Evolutionary conservation across 2,888 invertebrate species (phyloP), one percentile per base, ranked within the genome.

Genomic region (Pristionchus japonicus): DNA sequence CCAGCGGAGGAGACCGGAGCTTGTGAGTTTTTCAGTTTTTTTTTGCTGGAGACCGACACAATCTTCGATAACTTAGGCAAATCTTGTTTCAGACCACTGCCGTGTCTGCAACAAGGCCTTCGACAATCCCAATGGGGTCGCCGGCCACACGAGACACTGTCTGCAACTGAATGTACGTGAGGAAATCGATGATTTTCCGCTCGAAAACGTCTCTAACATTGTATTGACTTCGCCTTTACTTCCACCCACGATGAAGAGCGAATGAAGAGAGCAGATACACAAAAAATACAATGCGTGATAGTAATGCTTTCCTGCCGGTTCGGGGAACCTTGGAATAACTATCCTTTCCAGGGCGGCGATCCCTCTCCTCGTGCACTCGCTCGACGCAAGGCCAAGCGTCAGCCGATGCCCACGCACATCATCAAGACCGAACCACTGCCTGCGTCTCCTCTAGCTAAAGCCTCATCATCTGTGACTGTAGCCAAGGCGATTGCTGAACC

Each of bases 111-210:
- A 17, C 49, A 43, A 47, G 34, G 17, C 17, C 31, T 86, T 86
- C 86, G 34, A 67, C 37, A 67, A 86, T 49, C 57, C 67, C 20
- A 52, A 52, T 31, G 37, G 37, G 17, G 57, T 86, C 70, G 86
- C 86, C 31, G 86, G 86, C 0, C 86, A 86, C 86, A 86, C 86
- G 34, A n/a, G 86, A 70, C 86, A 86, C 86, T 86, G 86, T n/a
- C 31, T 43, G 11, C 17, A 20, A 6, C 23, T 27, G 15, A n/a
- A 85, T 9, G 85, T 85, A 3, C 37, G 83, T 57, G 31, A 31
- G 11, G n/a, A n/a, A n/a, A n/a, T n/a, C n/a, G n/a, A n/a, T n/a
- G n/a, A n/a, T n/a, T n/a, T n/a, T n/a, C n/a, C n/a, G n/a, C n/a
- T n/a, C n/a, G n/a, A n/a, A n/a, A n/a, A n/a, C n/a, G n/a, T n/a